phyloP scores from a whole-genome alignment of 37 sponge, comb jelly and placozoan genomes.

The Axinella damicornis region DNA sequence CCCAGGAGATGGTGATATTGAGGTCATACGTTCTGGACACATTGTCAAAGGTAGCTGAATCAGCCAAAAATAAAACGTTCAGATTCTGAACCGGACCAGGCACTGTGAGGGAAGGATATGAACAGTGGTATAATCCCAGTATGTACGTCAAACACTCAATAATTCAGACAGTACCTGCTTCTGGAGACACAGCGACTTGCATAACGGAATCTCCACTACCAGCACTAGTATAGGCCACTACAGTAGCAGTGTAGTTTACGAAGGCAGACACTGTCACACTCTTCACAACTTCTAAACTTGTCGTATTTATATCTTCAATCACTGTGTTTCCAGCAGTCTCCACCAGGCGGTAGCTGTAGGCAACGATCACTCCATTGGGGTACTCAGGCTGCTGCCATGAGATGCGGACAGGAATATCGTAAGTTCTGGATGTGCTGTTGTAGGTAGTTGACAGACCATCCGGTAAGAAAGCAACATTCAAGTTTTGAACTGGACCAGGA shows the following conservation, averaged over 20 bases:
- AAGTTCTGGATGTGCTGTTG: not conserved
- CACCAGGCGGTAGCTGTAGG: too few relatives aligned
- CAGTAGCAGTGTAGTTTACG: conserved; percentile 18
- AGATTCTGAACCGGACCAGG: conserved; percentile 24
- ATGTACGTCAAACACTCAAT: not conserved
- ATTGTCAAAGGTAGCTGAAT: not conserved
- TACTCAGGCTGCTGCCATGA: too few relatives aligned
- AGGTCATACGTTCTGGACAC: not conserved
- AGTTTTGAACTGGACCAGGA: conserved; percentile 15
- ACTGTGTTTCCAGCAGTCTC: too few relatives aligned
- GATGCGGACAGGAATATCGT: too few relatives aligned
- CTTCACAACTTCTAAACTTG: not conserved
- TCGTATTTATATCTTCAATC: too few relatives aligned
- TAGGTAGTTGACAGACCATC: not conserved
- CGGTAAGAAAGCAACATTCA: not conserved
- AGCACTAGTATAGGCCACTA: not conserved
- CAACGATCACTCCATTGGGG: too few relatives aligned
- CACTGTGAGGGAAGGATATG: not conserved
- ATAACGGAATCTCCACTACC: not conserved
- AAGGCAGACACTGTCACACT: not conserved
- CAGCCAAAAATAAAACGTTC: not conserved
- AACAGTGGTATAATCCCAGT: not conserved
- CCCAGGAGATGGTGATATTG: conserved; percentile 30
- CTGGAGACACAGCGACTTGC: not conserved
- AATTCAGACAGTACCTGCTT: conserved; percentile 47